Percentiles rank a stretch among this genome's conserved stretches.
These are phyloP conservation scores for Sebastes trivittatus DNA, from an alignment of 2,797 vertebrate species.

Conservation along the genomic window DNA sequence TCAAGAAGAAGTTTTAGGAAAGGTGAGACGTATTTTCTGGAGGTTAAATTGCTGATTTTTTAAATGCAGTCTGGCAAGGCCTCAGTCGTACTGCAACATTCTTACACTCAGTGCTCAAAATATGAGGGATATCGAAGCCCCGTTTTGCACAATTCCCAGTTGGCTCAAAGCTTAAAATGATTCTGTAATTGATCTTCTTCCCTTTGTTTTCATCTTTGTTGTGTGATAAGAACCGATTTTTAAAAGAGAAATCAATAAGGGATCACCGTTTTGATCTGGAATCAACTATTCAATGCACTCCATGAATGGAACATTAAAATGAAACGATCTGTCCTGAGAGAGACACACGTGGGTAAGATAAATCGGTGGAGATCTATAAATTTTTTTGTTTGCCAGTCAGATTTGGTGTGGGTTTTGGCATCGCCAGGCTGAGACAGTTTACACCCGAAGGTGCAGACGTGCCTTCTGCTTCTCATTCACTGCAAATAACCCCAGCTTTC, in stretches of 20 bases:
- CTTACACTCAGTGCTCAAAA: not conserved
- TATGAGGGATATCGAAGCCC: not conserved
- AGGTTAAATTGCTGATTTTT: not conserved
- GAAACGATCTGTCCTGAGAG: not conserved
- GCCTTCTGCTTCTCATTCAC: conserved; percentile 58
- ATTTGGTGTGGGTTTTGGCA: conserved; percentile 18
- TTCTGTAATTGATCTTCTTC: not conserved
- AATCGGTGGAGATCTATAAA: conserved; percentile 8
- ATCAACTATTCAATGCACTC: not conserved
- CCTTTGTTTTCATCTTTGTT: not conserved
- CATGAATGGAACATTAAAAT: not conserved
- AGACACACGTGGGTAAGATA: not conserved
- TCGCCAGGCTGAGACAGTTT: conserved; percentile 22
- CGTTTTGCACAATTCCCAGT: not conserved
- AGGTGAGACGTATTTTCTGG: not conserved
- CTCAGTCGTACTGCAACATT: not conserved
- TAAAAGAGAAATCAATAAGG: not conserved
- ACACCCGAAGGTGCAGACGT: conserved; percentile 52
- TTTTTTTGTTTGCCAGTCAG: conserved; percentile 13
- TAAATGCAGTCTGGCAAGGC: not conserved
- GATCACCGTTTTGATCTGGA: not conserved
- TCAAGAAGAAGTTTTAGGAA: not conserved
- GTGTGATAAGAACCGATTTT: not conserved
- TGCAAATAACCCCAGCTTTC: conserved; percentile 46
- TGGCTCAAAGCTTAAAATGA: not conserved